Base-by-base conservation (phyloP, 2,888 invertebrate genomes). In the Machimus rusticus region DNA sequence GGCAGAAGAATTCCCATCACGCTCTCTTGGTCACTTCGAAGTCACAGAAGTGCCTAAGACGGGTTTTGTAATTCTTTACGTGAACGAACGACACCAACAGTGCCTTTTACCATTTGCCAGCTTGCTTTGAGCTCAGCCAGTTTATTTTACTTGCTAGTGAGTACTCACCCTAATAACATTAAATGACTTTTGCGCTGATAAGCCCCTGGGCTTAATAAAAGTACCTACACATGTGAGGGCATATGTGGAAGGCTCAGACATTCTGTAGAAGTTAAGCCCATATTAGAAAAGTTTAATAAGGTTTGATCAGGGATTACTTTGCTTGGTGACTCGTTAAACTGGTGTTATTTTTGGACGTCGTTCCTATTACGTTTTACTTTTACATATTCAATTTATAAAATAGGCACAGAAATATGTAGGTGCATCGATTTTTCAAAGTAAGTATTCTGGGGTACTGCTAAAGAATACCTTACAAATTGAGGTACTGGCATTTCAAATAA, bases 11-110 rank as follows among this genome's bases (percentile, higher is more conserved):
- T 51, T 74, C 85, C 31, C 85, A n/a, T 85, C 74, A 85, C 74
- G 85, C 74, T 46, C 46, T 43, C 28, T n/a, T 74, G 14, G 46
- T 43, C 85, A 85, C 85, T 74, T 85, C n/a, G 57, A 39, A 84
- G 39, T 37, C 82, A 66, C 14, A 66, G 37, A 34, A 66, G 74
- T 46, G 19, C 85, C 43, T 85, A 16, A 43, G 74, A 46, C 28
- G 37, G 28, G 28, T 74, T 57, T 28, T 74, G 43, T 39, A 39
- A 74, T 74, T 46, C 85, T 37, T 74, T 74, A 74, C 74, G 85
- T 85, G 85, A 85, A 74, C 19, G 46, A 74, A 84, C 31, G 19
- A 74, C 39, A 84, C 51, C 43, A 84, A 43, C 66, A 43, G 51
- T 28, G 39, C 28, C 46, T 31, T 39, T 74, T 12, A 34, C 51